Base-by-base conservation (phyloP, 2,113 vertebrate species). In the Spheniscus mendiculus region DNA sequence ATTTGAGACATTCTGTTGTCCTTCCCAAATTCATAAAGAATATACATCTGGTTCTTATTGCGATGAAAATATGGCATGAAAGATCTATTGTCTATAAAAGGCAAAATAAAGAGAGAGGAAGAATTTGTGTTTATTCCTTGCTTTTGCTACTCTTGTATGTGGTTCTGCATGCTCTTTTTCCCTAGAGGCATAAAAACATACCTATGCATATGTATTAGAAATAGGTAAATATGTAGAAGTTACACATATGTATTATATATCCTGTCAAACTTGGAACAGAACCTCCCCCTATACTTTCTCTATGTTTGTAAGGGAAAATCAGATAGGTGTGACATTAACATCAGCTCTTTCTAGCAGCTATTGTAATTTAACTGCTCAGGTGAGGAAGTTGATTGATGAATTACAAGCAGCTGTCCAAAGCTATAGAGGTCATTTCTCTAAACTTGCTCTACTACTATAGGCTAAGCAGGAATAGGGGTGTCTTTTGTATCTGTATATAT, bases 251-350 rank as follows among this genome's bases (percentile, higher is more conserved):
- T n/a, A 21, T 52, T 34, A 7, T 15, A 16, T 20, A 29, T 58
- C n/a, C 38, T 44, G 11, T 42, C 42, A 34, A 42, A 6, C 7
- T 12, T 30, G 12, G 45, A 86, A 50, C 4, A 58, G 27, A 34
- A 66, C 61, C 38, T 10, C 18, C 26, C 1, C 22, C 8, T 23
- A 7, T 40, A n/a, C 15, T 56, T 80, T 58, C 66, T 78, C 15
- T 79, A 70, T 61, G 40, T 65, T 69, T 90, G 30, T 71, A 83
- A 94, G 88, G 89, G 95, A 97, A 96, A 95, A 89, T 85, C 72
- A 97, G 96, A 95, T 80, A 97, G 94, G 88, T 97, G 90, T 96
- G 97, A 98, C 95, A 97, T 92, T 97, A 95, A 83, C 83, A 95
- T 96, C 97, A 97, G 97, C 94, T 97, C 94, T 83, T 96, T 71